phyloP scores from a whole-genome alignment of 2,888 invertebrate species.

The Phrixothrix hirtus region DNA sequence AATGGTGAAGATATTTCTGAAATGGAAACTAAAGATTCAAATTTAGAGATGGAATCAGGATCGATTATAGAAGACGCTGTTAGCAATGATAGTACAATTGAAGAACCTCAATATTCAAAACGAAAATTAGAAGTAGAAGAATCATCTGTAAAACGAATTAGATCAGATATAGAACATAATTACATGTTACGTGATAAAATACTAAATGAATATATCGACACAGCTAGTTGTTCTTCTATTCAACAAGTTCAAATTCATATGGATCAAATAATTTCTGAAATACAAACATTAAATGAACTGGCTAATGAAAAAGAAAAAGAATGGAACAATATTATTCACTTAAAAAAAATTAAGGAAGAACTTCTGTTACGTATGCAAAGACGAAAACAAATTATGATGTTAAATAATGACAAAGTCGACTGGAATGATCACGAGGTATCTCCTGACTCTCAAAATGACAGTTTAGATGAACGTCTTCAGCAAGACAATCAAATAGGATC shows the following conservation, averaged over 20 bases:
- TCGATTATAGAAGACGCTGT: conserved; percentile 26
- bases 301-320: conserved; percentile 82
- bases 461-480: conserved; percentile 30
- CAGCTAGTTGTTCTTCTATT: conserved; percentile 63
- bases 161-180: conserved; percentile 49
- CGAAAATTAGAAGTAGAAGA: conserved; percentile 37
- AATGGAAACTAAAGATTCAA: conserved; percentile 5
- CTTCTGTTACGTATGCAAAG: conserved; percentile 72
- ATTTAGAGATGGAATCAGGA: conserved; percentile 7
- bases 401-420: conserved; percentile 42
- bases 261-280: conserved; percentile 67
- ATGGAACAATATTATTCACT: conserved; percentile 81
- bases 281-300: conserved; percentile 72
- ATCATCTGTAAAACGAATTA: conserved; percentile 47
- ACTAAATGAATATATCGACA: conserved; percentile 67
- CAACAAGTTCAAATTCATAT: conserved; percentile 67
- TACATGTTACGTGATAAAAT: conserved; percentile 61
- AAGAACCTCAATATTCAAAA: conserved; percentile 33
- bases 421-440: conserved; percentile 26
- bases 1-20: conserved; percentile 9
- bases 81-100: conserved; percentile 36
- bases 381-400: conserved; percentile 64
- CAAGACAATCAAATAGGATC: background rate
- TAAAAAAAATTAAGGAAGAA: conserved; percentile 85
- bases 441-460: conserved; percentile 39